These are phyloP conservation scores for Vicugna pacos DNA, from an alignment of 2,113 vertebrate genomes.

Conservation along the genomic window DNA sequence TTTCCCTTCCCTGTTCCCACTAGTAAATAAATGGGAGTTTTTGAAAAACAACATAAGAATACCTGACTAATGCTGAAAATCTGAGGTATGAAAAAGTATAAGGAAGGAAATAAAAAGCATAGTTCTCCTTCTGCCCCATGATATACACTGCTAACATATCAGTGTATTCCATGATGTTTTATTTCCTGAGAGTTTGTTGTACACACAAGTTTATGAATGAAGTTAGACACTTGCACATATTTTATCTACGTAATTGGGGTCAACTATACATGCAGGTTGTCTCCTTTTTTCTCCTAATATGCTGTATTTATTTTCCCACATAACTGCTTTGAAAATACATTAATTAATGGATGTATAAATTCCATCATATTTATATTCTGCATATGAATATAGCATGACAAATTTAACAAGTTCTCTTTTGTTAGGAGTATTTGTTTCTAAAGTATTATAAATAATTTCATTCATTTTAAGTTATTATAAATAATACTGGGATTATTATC, in stretches of 20 bases:
- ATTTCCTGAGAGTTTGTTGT: background rate
- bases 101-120: background rate
- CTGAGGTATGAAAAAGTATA: background rate
- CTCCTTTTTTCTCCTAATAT: background rate
- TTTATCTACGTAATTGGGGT: background rate
- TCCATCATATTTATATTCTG: background rate
- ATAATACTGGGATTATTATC: background rate
- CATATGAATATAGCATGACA: background rate
- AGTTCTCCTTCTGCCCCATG: background rate
- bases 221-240: background rate
- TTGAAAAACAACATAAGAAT: background rate
- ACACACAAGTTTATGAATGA: background rate
- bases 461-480: background rate
- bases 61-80: background rate
- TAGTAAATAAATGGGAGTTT: background rate
- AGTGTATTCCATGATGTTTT: background rate
- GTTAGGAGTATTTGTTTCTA: constrained; percentile 11
- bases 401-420: background rate
- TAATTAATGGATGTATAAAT: background rate
- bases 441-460: background rate
- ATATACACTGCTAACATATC: background rate
- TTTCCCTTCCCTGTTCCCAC: background rate
- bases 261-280: background rate
- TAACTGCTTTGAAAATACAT: constrained; percentile 46
- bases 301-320: background rate